Percentiles rank a stretch among this genome's conserved stretches.
These are phyloP conservation scores for Rhopilema esculentum DNA, from an alignment of 30 jellyfish, hydroid and myxozoan species.

Conservation along the genomic window DNA sequence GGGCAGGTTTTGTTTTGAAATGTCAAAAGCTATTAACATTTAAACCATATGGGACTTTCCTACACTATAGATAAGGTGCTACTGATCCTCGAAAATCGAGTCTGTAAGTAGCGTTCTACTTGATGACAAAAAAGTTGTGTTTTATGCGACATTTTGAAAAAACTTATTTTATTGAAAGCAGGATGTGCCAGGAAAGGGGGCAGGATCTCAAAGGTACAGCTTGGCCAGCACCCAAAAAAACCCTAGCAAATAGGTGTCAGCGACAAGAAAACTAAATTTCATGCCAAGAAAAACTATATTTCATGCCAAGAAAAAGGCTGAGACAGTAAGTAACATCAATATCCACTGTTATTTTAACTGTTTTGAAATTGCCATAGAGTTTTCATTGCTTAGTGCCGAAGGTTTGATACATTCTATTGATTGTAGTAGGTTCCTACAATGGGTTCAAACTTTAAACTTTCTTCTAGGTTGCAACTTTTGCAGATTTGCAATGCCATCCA, in stretches of 20 bases:
- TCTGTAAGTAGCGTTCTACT: too few species aligned
- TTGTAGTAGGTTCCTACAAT: too few species aligned
- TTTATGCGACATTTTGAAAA: too few species aligned
- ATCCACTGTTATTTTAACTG: not conserved
- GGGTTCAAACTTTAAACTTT: not conserved
- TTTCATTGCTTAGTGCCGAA: too few species aligned
- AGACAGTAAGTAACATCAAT: not conserved
- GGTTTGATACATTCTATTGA: not conserved
- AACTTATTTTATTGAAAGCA: not conserved
- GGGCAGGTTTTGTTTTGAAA: too few species aligned
- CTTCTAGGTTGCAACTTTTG: constrained; percentile 28
- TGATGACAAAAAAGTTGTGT: too few species aligned
- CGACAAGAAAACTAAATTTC: constrained; percentile 6
- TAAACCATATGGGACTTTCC: too few species aligned
- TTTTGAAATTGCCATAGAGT: too few species aligned
- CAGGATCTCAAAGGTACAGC: not conserved
- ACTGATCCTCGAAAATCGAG: too few species aligned
- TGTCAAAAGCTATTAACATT: too few species aligned
- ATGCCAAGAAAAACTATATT: too few species aligned
- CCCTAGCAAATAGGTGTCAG: constrained; percentile 2
- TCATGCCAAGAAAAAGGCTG: not conserved
- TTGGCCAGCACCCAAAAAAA: not conserved
- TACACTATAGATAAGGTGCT: too few species aligned
- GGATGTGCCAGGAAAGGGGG: not conserved
- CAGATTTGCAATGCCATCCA: constrained; percentile 23